phyloP scores from a whole-genome alignment of 2,113 vertebrate species.

The Isichthys henryi region DNA sequence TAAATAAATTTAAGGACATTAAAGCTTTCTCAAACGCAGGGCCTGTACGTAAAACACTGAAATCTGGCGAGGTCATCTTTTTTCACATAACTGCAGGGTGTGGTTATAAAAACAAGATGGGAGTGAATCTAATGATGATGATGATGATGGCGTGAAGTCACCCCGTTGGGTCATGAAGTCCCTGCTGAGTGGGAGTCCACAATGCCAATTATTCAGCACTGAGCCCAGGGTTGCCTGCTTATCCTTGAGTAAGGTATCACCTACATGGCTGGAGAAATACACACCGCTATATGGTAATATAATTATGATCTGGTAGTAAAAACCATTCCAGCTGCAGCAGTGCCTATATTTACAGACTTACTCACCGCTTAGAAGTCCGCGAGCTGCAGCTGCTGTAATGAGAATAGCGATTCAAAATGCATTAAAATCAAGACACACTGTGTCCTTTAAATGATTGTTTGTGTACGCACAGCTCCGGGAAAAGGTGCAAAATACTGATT shows the following conservation, averaged over 20 bases:
- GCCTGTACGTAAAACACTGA: background rate
- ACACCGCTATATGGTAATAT: slow-evolving; percentile 57
- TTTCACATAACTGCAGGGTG: slow-evolving; percentile 5
- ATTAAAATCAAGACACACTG: background rate
- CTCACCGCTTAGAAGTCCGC: slow-evolving; percentile 47
- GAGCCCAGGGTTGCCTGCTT: background rate
- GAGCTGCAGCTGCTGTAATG: slow-evolving; percentile 25
- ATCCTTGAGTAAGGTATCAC: background rate
- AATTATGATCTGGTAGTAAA: slow-evolving; percentile 55
- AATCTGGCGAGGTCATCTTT: background rate
- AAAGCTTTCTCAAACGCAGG: background rate
- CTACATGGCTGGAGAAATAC: slow-evolving; percentile 38
- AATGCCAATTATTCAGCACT: background rate
- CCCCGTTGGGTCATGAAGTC: background rate
- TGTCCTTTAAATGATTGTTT: background rate
- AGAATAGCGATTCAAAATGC: background rate
- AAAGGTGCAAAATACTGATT: background rate
- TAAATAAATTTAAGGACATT: background rate
- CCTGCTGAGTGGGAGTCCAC: background rate
- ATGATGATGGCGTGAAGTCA: background rate
- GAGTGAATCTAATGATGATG: background rate
- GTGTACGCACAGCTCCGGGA: background rate
- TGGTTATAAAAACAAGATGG: background rate
- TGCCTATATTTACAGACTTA: slow-evolving; percentile 62
- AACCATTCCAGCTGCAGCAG: slow-evolving; percentile 62